phyloP scores from a whole-genome alignment of 1,140 invertebrate genomes.

The Listronotus oregonensis region DNA sequence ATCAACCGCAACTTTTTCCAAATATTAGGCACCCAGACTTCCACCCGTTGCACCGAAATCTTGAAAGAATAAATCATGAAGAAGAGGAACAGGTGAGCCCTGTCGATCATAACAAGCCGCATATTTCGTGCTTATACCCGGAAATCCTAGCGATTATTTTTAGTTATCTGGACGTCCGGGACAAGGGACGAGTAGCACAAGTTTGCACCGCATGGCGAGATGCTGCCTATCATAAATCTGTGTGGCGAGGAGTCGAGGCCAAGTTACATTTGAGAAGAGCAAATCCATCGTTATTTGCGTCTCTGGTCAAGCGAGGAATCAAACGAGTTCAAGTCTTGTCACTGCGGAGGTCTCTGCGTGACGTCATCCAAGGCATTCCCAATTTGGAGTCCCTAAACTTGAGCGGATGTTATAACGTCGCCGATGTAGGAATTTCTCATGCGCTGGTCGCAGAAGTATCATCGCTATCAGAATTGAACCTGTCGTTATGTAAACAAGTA shows the following conservation, averaged over 20 bases:
- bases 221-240: conserved; percentile 87
- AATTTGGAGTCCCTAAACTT: conserved; percentile 87
- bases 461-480: conserved; percentile 77
- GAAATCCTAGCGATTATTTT: conserved; percentile 93
- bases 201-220: conserved; percentile 90
- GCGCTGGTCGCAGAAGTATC: conserved; percentile 77
- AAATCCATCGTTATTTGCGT: conserved; percentile 82
- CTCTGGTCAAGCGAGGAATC: conserved; percentile 85
- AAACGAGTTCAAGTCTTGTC: conserved; percentile 88
- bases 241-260: conserved; percentile 92
- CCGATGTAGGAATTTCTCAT: conserved; percentile 77
- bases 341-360: conserved; percentile 78
- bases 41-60: conserved; percentile 54
- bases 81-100: conserved; percentile 31
- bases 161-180: conserved; percentile 83
- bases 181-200: conserved; percentile 87
- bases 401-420: conserved; percentile 92
- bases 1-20: conserved; percentile 63
- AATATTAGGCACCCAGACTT: conserved; percentile 44
- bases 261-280: conserved; percentile 84
- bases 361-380: conserved; percentile 84
- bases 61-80: conserved; percentile 43
- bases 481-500: conserved; percentile 93
- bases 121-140: conserved; percentile 88
- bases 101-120: conserved; percentile 61